These are phyloP conservation scores for Leiothrix lutea DNA, from an alignment of 2,113 vertebrate species.

Conservation along the genomic window DNA sequence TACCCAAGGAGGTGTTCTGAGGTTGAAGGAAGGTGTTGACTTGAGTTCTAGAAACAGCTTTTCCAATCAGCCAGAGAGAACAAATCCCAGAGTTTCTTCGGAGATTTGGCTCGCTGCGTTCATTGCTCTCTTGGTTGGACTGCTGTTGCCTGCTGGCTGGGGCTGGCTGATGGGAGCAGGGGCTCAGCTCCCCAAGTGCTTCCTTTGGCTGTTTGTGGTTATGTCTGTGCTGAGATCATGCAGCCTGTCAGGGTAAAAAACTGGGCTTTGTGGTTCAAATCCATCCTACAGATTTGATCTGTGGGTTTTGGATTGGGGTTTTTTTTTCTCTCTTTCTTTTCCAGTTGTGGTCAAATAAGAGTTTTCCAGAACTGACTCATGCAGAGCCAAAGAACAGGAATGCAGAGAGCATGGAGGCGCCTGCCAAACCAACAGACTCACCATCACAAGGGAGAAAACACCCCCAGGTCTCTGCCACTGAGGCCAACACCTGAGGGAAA, in stretches of 20 bases:
- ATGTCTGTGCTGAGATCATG: neutral
- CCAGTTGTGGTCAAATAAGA: conserved; percentile 24
- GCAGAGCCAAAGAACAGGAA: neutral
- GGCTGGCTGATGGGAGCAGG: neutral
- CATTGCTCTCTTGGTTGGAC: neutral
- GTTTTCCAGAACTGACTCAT: conserved; percentile 34
- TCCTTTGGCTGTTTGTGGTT: neutral
- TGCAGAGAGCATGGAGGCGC: neutral
- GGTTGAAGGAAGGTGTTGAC: conserved; percentile 40
- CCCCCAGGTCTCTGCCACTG: neutral
- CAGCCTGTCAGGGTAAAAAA: neutral
- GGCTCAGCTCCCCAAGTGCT: neutral
- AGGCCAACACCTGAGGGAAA: neutral
- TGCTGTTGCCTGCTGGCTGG: neutral
- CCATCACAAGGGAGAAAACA: neutral
- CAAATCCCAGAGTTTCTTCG: neutral
- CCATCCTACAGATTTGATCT: neutral
- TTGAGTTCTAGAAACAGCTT: conserved; percentile 35
- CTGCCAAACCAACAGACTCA: neutral
- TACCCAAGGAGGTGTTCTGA: conserved; percentile 33
- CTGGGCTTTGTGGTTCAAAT: neutral
- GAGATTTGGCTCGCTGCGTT: accelerated
- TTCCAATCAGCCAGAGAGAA: neutral
- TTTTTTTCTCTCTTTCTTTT: conserved; percentile 16
- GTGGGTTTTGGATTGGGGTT: neutral